Percentiles rank a stretch among this genome's conserved stretches.
Conservation (phyloP, 2,888 invertebrate species). For the Malthinus seriepunctatus region DNA sequence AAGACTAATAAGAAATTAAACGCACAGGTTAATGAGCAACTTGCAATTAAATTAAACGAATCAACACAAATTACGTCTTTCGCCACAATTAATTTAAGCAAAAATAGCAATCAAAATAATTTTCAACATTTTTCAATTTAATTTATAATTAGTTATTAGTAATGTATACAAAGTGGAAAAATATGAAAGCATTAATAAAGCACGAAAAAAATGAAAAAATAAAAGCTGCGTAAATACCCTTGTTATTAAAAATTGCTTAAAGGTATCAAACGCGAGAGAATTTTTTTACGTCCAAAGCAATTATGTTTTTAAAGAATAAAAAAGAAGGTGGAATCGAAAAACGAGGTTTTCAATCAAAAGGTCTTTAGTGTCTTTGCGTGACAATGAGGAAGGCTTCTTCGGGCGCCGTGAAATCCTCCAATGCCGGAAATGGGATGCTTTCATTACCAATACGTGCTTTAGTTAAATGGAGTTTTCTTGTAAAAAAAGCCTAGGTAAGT, state of each 20-base stretch:
- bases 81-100: neutral
- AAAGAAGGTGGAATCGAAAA: slow-evolving; percentile 48
- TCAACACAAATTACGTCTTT: neutral
- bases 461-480: slow-evolving; percentile 56
- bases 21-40: no score
- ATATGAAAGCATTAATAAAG: slow-evolving; percentile 10
- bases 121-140: slow-evolving; percentile 14
- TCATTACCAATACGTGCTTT: slow-evolving; percentile 55
- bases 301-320: slow-evolving; percentile 40
- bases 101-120: neutral
- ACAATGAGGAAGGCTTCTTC: slow-evolving; percentile 46
- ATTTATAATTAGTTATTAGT: slow-evolving; percentile 29
- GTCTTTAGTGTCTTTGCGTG: slow-evolving; percentile 54
- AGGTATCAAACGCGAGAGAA: slow-evolving; percentile 32
- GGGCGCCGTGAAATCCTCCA: slow-evolving; percentile 37
- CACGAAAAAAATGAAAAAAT: slow-evolving; percentile 24
- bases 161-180: slow-evolving; percentile 17
- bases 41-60: no score
- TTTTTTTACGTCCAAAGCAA: slow-evolving; percentile 47
- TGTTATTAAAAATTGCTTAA: slow-evolving; percentile 30
- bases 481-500: slow-evolving; percentile 54
- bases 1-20: no score
- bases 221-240: slow-evolving; percentile 19
- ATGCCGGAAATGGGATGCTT: slow-evolving; percentile 53
- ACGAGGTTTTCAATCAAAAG: slow-evolving; percentile 54